Evolutionary conservation across 1,140 invertebrate genomes (phyloP), one percentile per base, ranked within the genome.

Genomic region (Adoxophyes honmai): DNA sequence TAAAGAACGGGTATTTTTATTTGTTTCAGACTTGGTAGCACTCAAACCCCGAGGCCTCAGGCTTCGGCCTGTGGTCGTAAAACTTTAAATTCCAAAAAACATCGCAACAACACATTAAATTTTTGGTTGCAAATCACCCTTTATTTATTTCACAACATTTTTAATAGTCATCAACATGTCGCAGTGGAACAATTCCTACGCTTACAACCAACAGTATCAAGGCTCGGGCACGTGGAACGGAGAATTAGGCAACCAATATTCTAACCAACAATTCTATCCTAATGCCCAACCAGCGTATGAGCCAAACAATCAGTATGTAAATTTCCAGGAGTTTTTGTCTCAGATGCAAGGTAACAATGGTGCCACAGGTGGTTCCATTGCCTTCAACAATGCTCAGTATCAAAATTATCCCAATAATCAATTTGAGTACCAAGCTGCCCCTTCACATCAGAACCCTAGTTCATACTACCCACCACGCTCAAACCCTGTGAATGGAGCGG

Each of bases 121-220:
- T 52, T 39, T 35, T 38, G 34, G n/a, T 39, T 14, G 42, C 52
- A 64, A 51, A 36, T 36, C 35, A 33, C 28, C 28, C 37, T 21
- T 52, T 34, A 10, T 15, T 42, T 48, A 51, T 84, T 84, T 78
- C 76, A 75, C 66, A 77, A 83, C 61, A 76, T 72, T 78, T 59
- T 52, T 42, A 38, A 36, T 16, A 39, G 33, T 5, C 18, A 10
- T 44, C 38, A 55, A 35, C 21, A 88, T 88, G 85, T 83, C 82
- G 62, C 78, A 87, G 66, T 88, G 85, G 85, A 88, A 86, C 57
- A 85, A 81, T 51, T 71, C 81, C 18, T 86, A 83, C 65, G 62
- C 59, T 60, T 84, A 81, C 56, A 79, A 82, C 57, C 77, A 74
- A 60, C 81, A 84, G 51, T 81, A 83, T 39, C 82, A 83, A 64